Evolutionary conservation across 2,797 vertebrate species (phyloP).

Genomic region (Rhinophrynus dorsalis): DNA sequence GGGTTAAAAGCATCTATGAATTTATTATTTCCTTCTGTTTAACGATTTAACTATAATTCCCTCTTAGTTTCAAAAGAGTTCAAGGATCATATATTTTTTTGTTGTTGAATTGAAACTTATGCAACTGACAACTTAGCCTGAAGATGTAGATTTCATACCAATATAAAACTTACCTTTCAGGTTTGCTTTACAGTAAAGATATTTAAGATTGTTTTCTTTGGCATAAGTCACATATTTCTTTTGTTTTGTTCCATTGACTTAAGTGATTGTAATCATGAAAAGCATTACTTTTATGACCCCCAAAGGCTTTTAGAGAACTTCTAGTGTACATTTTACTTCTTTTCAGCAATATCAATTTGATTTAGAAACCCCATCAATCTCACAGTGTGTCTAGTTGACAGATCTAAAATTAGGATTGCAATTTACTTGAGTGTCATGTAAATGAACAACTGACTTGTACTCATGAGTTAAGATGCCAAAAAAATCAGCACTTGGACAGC

Average conservation of each 20-base stretch:
- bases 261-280: not conserved
- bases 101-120: no score
- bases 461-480: conserved; percentile 25
- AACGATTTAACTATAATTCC: no score
- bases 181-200: no score
- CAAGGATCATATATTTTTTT: no score
- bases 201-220: no score
- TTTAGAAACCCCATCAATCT: conserved; percentile 21
- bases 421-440: conserved; percentile 36
- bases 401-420: conserved; percentile 34
- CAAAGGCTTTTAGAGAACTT: not conserved
- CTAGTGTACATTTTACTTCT: not conserved
- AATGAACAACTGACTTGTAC: conserved; percentile 25
- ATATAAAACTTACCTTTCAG: no score
- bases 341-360: not conserved
- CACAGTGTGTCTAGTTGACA: conserved; percentile 4
- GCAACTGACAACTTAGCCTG: no score
- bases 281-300: not conserved
- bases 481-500: conserved; percentile 42
- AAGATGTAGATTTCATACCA: no score
- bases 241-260: not conserved
- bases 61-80: no score
- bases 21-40: no score
- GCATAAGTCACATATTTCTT: no score
- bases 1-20: no score